phyloP scores from a whole-genome alignment of 2,113 vertebrate genomes.

The Anguilla rostrata region DNA sequence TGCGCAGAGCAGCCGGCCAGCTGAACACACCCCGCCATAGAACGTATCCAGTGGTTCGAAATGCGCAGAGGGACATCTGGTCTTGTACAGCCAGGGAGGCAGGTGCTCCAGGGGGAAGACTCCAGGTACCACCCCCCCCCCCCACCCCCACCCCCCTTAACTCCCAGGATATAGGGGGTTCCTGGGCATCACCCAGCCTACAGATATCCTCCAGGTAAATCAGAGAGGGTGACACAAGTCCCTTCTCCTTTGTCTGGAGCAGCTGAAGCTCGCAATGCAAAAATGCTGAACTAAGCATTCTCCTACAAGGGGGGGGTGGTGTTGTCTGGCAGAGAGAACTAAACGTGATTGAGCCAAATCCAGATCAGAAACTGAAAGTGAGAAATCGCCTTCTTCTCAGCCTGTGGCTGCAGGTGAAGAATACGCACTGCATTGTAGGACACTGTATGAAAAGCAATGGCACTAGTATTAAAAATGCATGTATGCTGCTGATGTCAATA shows the following conservation, averaged over 20 bases:
- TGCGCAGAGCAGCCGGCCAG: neutral
- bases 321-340: neutral
- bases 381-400: neutral
- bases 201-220: neutral
- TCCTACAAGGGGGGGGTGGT: neutral
- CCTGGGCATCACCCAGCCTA: neutral
- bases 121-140: neutral
- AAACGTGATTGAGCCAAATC: neutral
- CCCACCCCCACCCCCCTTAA: neutral
- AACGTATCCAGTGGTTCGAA: neutral
- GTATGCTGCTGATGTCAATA: too few relatives aligned
- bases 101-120: neutral
- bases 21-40: neutral
- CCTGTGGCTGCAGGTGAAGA: neutral
- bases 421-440: neutral
- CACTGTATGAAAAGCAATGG: neutral
- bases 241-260: neutral
- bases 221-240: neutral
- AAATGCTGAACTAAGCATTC: neutral
- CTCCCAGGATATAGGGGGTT: neutral
- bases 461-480: too few relatives aligned
- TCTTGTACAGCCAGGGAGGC: neutral
- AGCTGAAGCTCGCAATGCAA: neutral
- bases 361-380: neutral
- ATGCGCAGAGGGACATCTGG: neutral